Percentiles rank a stretch among this genome's conserved stretches.
Evolutionary conservation across 2,888 invertebrate species (phyloP).

Genomic region (Acrobasis repandana): DNA sequence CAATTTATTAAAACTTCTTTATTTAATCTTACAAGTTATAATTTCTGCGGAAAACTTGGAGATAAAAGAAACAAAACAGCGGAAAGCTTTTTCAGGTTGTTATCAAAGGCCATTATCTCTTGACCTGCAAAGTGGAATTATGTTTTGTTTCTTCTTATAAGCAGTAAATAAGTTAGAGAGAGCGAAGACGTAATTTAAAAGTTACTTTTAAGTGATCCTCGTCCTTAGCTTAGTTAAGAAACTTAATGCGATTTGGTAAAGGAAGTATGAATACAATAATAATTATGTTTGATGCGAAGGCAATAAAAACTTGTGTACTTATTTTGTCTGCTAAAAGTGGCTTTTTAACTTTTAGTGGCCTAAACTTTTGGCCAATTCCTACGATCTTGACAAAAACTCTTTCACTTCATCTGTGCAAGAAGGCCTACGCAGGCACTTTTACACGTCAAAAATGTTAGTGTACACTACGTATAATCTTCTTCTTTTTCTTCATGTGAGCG

Average conservation of each 20-base stretch:
- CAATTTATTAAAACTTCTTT: constrained; percentile 79
- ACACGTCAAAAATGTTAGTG: too few species aligned
- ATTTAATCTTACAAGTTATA: constrained; percentile 79
- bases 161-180: constrained; percentile 76
- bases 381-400: too few species aligned
- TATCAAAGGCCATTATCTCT: constrained; percentile 81
- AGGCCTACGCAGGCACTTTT: too few species aligned
- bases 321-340: too few species aligned
- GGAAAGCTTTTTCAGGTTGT: constrained; percentile 81
- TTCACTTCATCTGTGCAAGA: too few species aligned
- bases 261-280: constrained; percentile 31
- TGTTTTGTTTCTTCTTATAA: constrained; percentile 79
- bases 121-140: constrained; percentile 81
- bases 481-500: too few species aligned
- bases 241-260: constrained; percentile 55
- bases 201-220: constrained; percentile 64
- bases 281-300: too few species aligned
- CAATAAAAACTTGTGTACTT: constrained; percentile 25
- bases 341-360: too few species aligned
- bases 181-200: constrained; percentile 76
- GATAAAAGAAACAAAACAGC: constrained; percentile 81
- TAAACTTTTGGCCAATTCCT: too few species aligned
- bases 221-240: constrained; percentile 48
- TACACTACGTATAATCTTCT: too few species aligned
- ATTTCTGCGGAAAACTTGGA: constrained; percentile 76